Percentiles rank a stretch among this genome's conserved stretches.
phyloP scores from a whole-genome alignment of 2,113 vertebrate species.

The Percina caprodes region DNA sequence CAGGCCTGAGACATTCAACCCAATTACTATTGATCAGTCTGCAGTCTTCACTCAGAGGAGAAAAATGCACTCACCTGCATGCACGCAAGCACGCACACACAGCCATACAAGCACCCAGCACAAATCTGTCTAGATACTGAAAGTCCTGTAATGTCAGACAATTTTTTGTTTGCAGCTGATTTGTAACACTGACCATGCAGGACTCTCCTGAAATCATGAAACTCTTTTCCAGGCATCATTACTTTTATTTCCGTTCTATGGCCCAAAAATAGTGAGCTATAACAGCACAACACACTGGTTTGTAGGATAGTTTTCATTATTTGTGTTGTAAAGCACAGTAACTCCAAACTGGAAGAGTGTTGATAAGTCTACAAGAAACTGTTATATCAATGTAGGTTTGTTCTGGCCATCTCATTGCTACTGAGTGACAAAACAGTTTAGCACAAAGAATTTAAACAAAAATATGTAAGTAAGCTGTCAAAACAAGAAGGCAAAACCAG shows the following conservation, averaged over 20 bases:
- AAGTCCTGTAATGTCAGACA: conserved; percentile 48
- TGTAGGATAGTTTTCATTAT: not conserved
- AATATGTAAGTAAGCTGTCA: not conserved
- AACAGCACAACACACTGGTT: not conserved
- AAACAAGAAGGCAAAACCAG: not conserved
- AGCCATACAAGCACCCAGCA: not conserved
- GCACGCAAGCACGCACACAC: conserved; percentile 19
- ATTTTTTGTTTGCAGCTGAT: conserved; percentile 40
- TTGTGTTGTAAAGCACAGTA: not conserved
- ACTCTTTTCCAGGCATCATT: not conserved
- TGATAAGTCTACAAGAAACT: not conserved
- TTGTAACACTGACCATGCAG: conserved; percentile 18
- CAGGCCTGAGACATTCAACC: conserved; percentile 77
- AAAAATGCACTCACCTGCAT: conserved; percentile 59
- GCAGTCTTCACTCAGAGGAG: conserved; percentile 68
- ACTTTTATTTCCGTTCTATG: not conserved
- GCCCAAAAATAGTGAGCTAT: not conserved
- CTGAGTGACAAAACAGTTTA: not conserved
- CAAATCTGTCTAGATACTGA: conserved; percentile 27
- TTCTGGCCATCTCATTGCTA: not conserved
- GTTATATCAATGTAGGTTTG: not conserved
- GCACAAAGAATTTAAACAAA: not conserved
- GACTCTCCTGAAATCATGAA: not conserved
- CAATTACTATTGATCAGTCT: conserved; percentile 84
- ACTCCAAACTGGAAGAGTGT: not conserved